Percentiles rank a stretch among this genome's conserved stretches.
Conservation (phyloP, 2,797 vertebrate genomes). For the Sebastolobus altivelis region DNA sequence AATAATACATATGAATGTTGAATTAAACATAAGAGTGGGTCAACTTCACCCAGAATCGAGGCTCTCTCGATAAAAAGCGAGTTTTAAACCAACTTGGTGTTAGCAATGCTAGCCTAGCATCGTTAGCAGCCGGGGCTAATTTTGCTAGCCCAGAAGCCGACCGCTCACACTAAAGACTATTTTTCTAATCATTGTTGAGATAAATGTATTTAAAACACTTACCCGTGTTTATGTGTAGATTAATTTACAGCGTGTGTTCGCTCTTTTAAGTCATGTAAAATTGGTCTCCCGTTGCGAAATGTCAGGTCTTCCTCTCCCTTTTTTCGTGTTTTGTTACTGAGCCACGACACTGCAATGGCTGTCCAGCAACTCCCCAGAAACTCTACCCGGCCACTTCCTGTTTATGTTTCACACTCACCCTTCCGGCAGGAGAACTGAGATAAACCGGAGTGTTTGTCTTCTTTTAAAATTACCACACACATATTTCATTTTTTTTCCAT, state of each 20-base stretch:
- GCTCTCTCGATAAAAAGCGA: neutral
- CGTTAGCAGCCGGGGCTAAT: conserved; percentile 61
- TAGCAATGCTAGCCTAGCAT: conserved; percentile 70
- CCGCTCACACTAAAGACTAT: conserved; percentile 15
- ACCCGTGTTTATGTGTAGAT: conserved; percentile 76
- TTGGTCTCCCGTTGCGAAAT: conserved; percentile 32
- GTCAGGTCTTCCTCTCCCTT: conserved; percentile 69
- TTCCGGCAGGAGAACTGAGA: conserved; percentile 65
- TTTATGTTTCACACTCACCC: conserved; percentile 75
- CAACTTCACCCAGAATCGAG: neutral
- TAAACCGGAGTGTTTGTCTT: neutral
- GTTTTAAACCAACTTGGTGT: conserved; percentile 29
- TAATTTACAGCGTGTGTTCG: conserved; percentile 38
- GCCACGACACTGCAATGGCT: conserved; percentile 90
- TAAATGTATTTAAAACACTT: conserved; percentile 38
- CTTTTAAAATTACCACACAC: neutral
- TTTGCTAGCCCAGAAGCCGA: conserved; percentile 63
- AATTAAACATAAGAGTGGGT: neutral
- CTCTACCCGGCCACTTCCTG: conserved; percentile 82
- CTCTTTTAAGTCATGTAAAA: conserved; percentile 72
- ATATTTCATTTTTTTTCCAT: neutral
- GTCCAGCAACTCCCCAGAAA: conserved; percentile 71
- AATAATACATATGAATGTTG: fast-evolving
- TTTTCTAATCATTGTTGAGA: neutral
- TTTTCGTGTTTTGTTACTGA: conserved; percentile 84